Conservation (phyloP, 2,888 invertebrate species). For the Bugulina stolonifera region DNA sequence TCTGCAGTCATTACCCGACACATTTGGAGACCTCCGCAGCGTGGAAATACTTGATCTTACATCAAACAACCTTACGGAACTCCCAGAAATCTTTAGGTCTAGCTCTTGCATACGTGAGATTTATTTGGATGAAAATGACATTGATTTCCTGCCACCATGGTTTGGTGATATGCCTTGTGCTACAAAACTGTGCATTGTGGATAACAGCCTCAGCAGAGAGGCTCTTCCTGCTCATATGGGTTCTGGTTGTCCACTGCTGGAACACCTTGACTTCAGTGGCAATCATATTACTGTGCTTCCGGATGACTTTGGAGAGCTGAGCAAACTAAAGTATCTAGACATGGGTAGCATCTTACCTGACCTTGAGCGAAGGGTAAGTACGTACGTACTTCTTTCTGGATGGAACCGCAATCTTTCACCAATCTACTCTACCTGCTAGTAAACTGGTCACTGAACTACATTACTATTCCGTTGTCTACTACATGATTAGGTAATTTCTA, state of each 20-base stretch:
- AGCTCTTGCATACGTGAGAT: neutral
- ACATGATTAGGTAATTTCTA: no score
- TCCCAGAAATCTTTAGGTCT: neutral
- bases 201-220: neutral
- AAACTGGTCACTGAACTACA: no score
- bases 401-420: neutral
- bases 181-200: neutral
- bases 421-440: no score
- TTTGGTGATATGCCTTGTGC: neutral
- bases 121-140: neutral
- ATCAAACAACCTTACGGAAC: neutral
- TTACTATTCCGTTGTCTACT: no score
- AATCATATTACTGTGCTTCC: neutral
- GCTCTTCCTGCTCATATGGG: neutral
- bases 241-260: neutral
- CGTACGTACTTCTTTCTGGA: neutral
- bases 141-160: neutral
- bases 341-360: constrained; percentile 43
- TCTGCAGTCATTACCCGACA: neutral
- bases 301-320: neutral
- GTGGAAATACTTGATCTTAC: constrained; percentile 5
- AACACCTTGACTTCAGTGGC: constrained; percentile 15
- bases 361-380: constrained; percentile 35
- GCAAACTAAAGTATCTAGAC: constrained; percentile 34
- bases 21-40: neutral